Conservation (phyloP, 2,888 invertebrate genomes). For the Hirtodrosophila duncani region DNA sequence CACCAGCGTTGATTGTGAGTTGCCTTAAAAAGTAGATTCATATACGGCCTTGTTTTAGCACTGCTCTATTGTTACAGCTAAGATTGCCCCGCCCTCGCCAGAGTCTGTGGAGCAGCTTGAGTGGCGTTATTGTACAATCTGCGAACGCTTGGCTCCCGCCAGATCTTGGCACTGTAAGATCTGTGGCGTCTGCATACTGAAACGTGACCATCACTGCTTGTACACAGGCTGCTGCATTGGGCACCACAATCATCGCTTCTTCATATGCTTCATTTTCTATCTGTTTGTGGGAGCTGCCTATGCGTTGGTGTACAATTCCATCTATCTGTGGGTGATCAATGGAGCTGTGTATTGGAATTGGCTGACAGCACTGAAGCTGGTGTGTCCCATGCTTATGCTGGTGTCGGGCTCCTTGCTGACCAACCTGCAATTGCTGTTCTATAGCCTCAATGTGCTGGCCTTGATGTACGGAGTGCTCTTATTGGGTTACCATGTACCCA, state of each 20-base stretch:
- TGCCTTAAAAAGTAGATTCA: too few species aligned
- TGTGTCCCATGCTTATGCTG: slow-evolving; percentile 86
- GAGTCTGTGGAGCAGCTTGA: slow-evolving; percentile 1
- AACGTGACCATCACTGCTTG: slow-evolving; percentile 92
- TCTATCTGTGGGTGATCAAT: slow-evolving; percentile 80
- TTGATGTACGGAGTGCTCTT: slow-evolving; percentile 84
- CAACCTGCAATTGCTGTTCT: slow-evolving; percentile 84
- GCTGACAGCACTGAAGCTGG: slow-evolving; percentile 82
- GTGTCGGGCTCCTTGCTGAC: slow-evolving; percentile 83
- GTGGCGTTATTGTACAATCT: slow-evolving; percentile 88
- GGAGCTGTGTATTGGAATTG: slow-evolving; percentile 73
- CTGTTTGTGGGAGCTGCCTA: slow-evolving; percentile 85
- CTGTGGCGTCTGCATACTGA: slow-evolving; percentile 89
- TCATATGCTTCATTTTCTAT: slow-evolving; percentile 87
- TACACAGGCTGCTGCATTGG: slow-evolving; percentile 94
- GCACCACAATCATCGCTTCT: slow-evolving; percentile 90
- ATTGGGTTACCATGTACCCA: slow-evolving; percentile 83
- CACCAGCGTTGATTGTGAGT: slow-evolving; percentile 83
- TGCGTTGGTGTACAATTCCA: slow-evolving; percentile 84
- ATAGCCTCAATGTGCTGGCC: slow-evolving; percentile 85
- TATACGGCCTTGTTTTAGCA: too few species aligned
- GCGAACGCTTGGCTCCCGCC: slow-evolving; percentile 86
- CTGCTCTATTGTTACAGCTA: slow-evolving; percentile 1
- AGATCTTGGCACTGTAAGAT: slow-evolving; percentile 93
- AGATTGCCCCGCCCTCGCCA: neutral